These are phyloP conservation scores for Amyelois transitella DNA, from an alignment of 1,140 invertebrate genomes.

Conservation along the genomic window DNA sequence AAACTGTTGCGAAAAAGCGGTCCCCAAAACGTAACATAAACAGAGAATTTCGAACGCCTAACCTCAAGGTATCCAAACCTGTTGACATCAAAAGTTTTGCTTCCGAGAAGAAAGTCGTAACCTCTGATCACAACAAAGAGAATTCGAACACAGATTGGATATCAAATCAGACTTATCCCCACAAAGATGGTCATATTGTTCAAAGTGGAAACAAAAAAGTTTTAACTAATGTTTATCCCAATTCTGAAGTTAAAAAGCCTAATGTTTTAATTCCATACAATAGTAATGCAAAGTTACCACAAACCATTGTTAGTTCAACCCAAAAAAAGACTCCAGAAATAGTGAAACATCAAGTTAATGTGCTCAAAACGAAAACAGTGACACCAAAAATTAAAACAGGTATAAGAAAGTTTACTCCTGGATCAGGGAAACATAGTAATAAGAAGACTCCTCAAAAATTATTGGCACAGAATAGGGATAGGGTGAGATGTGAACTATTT, in stretches of 20 bases:
- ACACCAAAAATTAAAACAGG: conserved; percentile 61
- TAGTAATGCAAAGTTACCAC: conserved; percentile 22
- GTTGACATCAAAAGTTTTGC: conserved; percentile 33
- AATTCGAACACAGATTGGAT: conserved; percentile 27
- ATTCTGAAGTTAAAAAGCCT: conserved; percentile 35
- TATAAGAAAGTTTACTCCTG: conserved; percentile 52
- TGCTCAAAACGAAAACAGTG: conserved; percentile 38
- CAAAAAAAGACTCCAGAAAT: conserved; percentile 45
- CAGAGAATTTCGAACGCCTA: conserved; percentile 33
- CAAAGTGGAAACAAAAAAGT: conserved; percentile 24
- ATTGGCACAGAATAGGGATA: conserved; percentile 43
- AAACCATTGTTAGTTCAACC: conserved; percentile 22
- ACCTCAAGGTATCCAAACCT: conserved; percentile 20
- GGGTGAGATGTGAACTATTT: conserved; percentile 58
- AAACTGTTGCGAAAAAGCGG: conserved; percentile 38
- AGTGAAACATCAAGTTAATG: conserved; percentile 21
- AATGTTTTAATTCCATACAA: conserved; percentile 32
- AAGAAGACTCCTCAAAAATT: conserved; percentile 40
- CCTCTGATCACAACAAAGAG: conserved; percentile 44
- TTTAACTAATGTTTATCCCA: conserved; percentile 16
- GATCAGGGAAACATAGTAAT: conserved; percentile 39
- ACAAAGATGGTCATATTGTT: conserved; percentile 29
- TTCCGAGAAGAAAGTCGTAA: conserved; percentile 40
- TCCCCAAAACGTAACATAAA: conserved; percentile 24
- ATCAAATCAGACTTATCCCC: conserved; percentile 33